phyloP scores from a whole-genome alignment of 2,797 vertebrate species.

The Peromyscus nudipes region DNA sequence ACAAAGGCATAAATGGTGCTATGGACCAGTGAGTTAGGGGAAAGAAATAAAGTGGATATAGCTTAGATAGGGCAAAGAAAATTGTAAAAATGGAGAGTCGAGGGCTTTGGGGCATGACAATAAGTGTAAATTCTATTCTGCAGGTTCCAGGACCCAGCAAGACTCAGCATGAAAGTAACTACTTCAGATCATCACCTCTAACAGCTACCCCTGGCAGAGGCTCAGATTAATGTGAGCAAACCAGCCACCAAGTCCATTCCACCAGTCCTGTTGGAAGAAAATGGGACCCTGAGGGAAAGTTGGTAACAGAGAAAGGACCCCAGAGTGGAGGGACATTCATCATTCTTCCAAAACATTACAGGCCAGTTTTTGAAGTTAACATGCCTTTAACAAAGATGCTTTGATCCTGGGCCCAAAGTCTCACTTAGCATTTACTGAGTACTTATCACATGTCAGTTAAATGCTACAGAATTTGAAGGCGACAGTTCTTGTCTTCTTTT shows the following conservation, averaged over 20 bases:
- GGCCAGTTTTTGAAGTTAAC: not conserved
- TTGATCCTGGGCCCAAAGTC: not conserved
- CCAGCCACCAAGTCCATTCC: not conserved
- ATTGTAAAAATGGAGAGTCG: not conserved
- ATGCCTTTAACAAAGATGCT: not conserved
- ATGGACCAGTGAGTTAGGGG: not conserved
- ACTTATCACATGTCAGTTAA: not conserved
- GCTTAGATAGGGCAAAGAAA: not conserved
- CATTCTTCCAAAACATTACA: no score
- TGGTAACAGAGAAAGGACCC: not conserved
- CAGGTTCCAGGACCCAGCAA: not conserved
- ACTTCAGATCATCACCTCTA: not conserved
- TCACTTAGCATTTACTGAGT: not conserved
- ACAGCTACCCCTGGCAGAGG: not conserved
- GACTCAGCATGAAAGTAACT: not conserved
- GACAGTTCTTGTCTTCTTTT: not conserved
- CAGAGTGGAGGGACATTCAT: not conserved
- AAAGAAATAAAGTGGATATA: not conserved
- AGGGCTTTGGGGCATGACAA: not conserved
- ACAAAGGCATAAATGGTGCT: not conserved
- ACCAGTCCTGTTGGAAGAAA: rapidly evolving
- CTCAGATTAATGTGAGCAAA: not conserved
- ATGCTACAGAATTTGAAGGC: not conserved
- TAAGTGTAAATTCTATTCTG: not conserved
- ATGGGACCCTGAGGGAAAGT: not conserved